Percentiles rank a stretch among this genome's conserved stretches.
Evolutionary conservation across 2,113 vertebrate species (phyloP).

Genomic region (Upupa epops): DNA sequence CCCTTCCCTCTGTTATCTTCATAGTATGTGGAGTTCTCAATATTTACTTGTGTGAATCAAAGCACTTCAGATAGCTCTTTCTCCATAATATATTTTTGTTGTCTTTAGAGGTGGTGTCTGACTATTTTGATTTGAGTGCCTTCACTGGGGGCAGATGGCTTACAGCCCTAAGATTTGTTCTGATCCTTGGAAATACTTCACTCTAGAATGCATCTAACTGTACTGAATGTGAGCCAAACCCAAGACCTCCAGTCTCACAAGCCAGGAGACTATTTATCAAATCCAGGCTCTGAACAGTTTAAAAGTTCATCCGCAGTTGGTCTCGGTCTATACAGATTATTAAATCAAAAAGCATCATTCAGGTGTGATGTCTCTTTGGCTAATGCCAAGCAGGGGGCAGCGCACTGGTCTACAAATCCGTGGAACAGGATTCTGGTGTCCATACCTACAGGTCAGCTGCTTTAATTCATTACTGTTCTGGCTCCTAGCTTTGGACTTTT

Average conservation of each 20-base stretch:
- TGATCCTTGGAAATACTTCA: background rate
- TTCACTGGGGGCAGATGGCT: background rate
- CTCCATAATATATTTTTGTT: background rate
- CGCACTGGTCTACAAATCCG: background rate
- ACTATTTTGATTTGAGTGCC: background rate
- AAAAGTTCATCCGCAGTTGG: background rate
- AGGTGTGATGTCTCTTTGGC: background rate
- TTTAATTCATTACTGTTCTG: background rate
- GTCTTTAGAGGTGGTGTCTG: background rate
- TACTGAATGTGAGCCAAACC: background rate
- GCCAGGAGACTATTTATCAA: background rate
- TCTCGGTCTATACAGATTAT: background rate
- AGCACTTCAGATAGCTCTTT: background rate
- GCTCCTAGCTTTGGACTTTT: background rate
- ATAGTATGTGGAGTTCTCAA: background rate
- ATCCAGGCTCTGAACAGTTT: background rate
- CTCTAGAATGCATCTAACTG: background rate
- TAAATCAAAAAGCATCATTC: background rate
- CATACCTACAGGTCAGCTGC: background rate
- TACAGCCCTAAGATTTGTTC: background rate
- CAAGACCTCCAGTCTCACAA: background rate
- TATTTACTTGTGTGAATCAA: background rate
- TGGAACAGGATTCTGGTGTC: background rate
- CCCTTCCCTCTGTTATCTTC: background rate
- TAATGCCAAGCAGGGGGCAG: background rate